Conservation (phyloP, 1,140 invertebrate species). For the Arctopsyche grandis region DNA sequence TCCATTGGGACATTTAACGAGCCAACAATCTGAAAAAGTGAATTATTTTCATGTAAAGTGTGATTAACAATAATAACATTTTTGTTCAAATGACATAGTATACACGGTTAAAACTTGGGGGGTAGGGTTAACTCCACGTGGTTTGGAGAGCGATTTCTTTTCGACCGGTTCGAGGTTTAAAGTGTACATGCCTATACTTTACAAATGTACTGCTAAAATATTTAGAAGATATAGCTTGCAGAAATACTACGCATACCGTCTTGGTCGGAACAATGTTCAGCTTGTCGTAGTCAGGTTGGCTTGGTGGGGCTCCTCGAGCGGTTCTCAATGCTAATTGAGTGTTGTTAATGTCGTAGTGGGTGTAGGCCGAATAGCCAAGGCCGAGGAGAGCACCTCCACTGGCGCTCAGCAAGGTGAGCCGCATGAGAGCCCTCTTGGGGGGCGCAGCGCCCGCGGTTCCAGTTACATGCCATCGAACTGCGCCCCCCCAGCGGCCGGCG, state of each 20-base stretch:
- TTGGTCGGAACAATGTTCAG: conserved; percentile 60
- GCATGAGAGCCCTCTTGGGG: conserved; percentile 58
- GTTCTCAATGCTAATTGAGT: conserved; percentile 22
- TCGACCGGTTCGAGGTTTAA: too few species aligned
- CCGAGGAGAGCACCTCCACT: conserved; percentile 64
- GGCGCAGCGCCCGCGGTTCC: neutral
- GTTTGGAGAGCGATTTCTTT: too few species aligned
- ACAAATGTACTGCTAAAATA: neutral
- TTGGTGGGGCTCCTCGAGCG: conserved; percentile 57
- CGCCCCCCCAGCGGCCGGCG: too few species aligned
- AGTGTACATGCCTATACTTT: neutral
- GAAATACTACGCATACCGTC: conserved; percentile 55
- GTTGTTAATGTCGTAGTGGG: conserved; percentile 64
- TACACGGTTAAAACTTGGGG: too few species aligned
- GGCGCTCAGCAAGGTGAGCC: conserved; percentile 62
- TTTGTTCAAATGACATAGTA: neutral
- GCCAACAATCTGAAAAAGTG: conserved; percentile 67
- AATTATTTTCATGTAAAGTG: neutral
- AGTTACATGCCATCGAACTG: too few species aligned
- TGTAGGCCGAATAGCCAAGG: conserved; percentile 64
- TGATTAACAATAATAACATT: neutral
- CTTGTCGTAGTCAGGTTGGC: conserved; percentile 56
- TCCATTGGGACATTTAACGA: conserved; percentile 77
- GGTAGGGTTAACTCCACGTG: neutral
- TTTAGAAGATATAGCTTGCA: neutral